These are phyloP conservation scores for Chionis minor DNA, from an alignment of 2,113 vertebrate genomes.

Conservation along the genomic window DNA sequence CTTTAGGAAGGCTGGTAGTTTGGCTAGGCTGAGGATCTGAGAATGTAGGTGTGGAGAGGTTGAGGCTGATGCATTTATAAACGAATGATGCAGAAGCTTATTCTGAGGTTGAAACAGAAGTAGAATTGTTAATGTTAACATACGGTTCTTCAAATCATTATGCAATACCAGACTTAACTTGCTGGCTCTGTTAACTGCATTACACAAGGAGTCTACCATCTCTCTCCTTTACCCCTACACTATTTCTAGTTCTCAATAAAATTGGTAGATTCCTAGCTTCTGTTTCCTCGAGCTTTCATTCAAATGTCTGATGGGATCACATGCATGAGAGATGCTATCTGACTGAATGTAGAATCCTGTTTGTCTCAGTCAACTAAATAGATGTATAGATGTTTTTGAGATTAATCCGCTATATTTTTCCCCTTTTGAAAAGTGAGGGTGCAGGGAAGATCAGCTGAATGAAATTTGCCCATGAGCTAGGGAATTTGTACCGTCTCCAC, in stretches of 20 bases:
- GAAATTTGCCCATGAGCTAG: not conserved
- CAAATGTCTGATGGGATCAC: not conserved
- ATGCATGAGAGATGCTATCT: not conserved
- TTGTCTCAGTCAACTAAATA: not conserved
- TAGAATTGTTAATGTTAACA: not conserved
- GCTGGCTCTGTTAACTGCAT: not conserved
- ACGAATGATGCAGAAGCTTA: not conserved
- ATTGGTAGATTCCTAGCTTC: not conserved
- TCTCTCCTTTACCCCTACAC: not conserved
- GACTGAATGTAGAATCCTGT: not conserved
- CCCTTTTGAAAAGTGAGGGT: not conserved
- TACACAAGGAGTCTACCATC: not conserved
- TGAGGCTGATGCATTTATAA: not conserved
- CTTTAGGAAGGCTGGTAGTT: not conserved
- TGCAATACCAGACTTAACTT: not conserved
- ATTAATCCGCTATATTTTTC: not conserved
- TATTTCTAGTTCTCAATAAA: not conserved
- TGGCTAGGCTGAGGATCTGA: not conserved
- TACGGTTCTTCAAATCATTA: not conserved
- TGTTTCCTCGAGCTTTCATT: not conserved
- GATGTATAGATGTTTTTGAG: not conserved
- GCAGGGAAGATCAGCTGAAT: not conserved
- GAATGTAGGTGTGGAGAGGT: not conserved
- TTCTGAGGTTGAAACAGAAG: not conserved
- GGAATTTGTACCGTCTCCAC: not conserved